Evolutionary conservation across 2,888 invertebrate genomes (phyloP).

Genomic region (Glyphotaelius pellucidus): DNA sequence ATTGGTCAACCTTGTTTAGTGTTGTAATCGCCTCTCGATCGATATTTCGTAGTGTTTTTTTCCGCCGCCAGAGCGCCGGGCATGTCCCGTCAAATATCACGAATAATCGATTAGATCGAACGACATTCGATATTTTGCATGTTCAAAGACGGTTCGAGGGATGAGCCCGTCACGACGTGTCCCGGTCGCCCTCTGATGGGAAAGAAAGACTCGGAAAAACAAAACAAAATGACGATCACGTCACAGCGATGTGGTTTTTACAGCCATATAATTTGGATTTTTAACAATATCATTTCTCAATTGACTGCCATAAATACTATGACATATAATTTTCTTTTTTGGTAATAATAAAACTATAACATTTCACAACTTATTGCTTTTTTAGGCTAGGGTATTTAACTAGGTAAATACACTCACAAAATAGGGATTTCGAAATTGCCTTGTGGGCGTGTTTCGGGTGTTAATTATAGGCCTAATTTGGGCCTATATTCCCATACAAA

Average conservation of each 20-base stretch:
- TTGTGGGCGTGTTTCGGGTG: too few relatives aligned
- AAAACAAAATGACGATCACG: not conserved
- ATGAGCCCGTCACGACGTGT: conserved; percentile 18
- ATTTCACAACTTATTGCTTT: too few relatives aligned
- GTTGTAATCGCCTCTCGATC: not conserved
- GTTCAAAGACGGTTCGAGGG: conserved; percentile 4
- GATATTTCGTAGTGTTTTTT: not conserved
- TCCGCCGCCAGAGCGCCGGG: conserved; percentile 9
- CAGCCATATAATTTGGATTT: not conserved
- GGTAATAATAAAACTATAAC: too few relatives aligned
- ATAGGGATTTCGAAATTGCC: too few relatives aligned
- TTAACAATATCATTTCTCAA: not conserved
- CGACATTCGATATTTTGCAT: conserved; percentile 42
- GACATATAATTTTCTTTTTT: not conserved
- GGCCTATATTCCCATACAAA: too few relatives aligned
- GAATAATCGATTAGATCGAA: conserved; percentile 37
- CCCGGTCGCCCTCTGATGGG: not conserved
- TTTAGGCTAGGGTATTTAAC: too few relatives aligned
- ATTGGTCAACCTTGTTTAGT: not conserved
- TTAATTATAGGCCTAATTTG: too few relatives aligned
- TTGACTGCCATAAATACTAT: not conserved
- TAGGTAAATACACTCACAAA: too few relatives aligned
- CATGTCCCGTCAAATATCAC: conserved; percentile 43
- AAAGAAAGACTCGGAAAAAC: conserved; percentile 21
- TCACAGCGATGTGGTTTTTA: not conserved